phyloP scores from a whole-genome alignment of 2,113 vertebrate genomes.

The Coptodon rendalli region DNA sequence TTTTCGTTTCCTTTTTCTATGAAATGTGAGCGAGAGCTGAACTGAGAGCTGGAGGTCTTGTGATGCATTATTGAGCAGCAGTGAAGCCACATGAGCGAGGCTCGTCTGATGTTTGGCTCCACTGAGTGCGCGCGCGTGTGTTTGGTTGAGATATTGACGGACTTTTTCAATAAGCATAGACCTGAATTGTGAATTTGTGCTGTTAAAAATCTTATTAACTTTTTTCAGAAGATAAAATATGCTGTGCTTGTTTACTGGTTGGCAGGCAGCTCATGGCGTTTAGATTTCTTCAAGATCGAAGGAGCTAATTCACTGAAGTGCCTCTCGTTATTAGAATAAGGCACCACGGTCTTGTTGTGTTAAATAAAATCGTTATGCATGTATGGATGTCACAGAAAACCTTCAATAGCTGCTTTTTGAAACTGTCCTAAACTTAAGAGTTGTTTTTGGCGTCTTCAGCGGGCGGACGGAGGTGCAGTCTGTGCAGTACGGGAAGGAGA shows the following conservation, averaged over 20 bases:
- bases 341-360: background rate
- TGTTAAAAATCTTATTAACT: background rate
- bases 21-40: background rate
- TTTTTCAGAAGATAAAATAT: background rate
- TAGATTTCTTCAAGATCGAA: background rate
- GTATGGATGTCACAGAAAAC: background rate
- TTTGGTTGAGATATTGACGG: background rate
- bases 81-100: background rate
- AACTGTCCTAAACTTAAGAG: background rate
- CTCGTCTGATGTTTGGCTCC: background rate
- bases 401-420: background rate
- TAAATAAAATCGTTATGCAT: background rate
- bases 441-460: conserved; percentile 57
- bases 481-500: conserved; percentile 98
- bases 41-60: background rate
- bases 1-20: background rate
- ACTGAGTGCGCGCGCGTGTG: background rate
- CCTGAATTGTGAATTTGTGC: background rate
- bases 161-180: background rate
- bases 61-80: conserved; percentile 46
- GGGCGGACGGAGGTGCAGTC: conserved; percentile 97
- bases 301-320: background rate
- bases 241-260: background rate
- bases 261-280: background rate
- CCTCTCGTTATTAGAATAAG: background rate